Percentiles rank a stretch among this genome's conserved stretches.
phyloP scores from a whole-genome alignment of 2,888 invertebrate species.

The Candidula unifasciata region DNA sequence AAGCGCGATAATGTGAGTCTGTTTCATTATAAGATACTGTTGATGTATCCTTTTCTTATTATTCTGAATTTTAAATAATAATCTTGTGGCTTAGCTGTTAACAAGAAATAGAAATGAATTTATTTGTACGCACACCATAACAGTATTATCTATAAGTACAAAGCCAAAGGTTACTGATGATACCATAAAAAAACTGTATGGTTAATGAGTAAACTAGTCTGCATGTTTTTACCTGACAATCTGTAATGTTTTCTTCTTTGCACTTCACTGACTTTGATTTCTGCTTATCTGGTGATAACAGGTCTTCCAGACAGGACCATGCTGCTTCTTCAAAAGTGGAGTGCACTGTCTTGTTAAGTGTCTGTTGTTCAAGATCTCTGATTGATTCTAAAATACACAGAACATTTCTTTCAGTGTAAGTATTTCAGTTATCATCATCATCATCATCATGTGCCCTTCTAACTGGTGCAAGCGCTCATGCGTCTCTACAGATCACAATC shows the following conservation, averaged over 20 bases:
- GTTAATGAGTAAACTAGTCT: not conserved
- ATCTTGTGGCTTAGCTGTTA: too few species aligned
- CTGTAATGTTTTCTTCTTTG: not conserved
- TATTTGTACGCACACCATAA: too few species aligned
- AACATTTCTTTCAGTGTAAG: not conserved
- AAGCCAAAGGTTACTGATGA: too few species aligned
- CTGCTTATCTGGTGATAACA: not conserved
- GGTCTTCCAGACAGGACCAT: not conserved
- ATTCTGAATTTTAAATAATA: too few species aligned
- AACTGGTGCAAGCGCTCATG: too few species aligned
- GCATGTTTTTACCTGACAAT: not conserved
- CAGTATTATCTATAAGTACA: too few species aligned
- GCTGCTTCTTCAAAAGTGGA: constrained; percentile 26
- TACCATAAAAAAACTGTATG: not conserved
- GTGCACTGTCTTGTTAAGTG: not conserved
- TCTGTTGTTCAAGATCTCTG: constrained; percentile 11
- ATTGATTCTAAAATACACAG: not conserved
- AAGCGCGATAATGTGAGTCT: too few species aligned
- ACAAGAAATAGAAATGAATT: too few species aligned
- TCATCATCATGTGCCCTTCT: too few species aligned
- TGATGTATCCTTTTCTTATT: too few species aligned
- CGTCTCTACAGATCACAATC: too few species aligned
- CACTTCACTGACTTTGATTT: not conserved
- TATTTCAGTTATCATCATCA: not conserved
- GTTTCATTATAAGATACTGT: too few species aligned